Evolutionary conservation across 2,888 invertebrate species (phyloP).

Genomic region (Synanthedon tipuliformis): DNA sequence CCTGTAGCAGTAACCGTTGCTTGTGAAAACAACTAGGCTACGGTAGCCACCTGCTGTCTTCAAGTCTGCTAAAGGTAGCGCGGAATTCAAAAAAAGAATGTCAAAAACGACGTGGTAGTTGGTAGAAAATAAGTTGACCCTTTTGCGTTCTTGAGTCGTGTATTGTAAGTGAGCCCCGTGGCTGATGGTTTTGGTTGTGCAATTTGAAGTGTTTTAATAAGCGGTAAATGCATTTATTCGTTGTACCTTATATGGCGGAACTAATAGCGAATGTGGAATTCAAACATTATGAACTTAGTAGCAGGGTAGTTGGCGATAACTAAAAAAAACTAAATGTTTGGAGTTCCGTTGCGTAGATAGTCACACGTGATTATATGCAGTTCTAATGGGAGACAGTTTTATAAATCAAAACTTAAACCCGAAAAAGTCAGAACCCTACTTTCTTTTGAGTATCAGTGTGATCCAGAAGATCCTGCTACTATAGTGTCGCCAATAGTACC

Average conservation of each 20-base stretch:
- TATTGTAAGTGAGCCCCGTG: conserved; percentile 15
- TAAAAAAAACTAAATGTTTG: background rate
- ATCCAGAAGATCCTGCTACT: too few relatives aligned
- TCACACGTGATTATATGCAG: background rate
- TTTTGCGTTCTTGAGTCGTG: conserved; percentile 8
- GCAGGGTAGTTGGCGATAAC: background rate
- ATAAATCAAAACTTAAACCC: too few relatives aligned
- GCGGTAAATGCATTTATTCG: conserved; percentile 42
- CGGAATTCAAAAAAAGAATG: too few relatives aligned
- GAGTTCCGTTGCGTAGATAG: background rate
- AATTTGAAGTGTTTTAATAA: conserved; percentile 49
- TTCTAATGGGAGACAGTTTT: background rate
- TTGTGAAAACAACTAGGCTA: too few relatives aligned
- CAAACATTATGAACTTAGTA: background rate
- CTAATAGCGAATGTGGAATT: conserved; percentile 16
- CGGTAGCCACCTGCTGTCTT: too few relatives aligned
- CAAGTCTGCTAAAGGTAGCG: too few relatives aligned
- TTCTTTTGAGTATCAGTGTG: too few relatives aligned
- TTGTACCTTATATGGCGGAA: conserved; percentile 21
- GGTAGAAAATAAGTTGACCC: too few relatives aligned
- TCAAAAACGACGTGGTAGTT: too few relatives aligned
- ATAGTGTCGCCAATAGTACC: too few relatives aligned
- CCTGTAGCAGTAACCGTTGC: too few relatives aligned
- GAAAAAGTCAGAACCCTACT: too few relatives aligned
- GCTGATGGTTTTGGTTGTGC: conserved; percentile 24